Base-by-base conservation (phyloP, 2,888 invertebrate genomes). In the Adelphocoris suturalis region DNA sequence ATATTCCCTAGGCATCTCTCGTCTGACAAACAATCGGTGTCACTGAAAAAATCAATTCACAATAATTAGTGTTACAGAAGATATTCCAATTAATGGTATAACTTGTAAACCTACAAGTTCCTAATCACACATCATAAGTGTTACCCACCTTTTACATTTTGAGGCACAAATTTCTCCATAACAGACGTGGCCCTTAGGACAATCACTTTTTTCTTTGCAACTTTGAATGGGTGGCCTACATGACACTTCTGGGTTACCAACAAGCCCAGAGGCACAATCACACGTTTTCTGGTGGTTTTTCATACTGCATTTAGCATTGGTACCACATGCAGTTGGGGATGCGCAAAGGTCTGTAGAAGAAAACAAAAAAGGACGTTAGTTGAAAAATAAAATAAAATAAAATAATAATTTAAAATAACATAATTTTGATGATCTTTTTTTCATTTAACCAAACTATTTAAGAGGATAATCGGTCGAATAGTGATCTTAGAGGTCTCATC, bases 1-100 rank as follows among this genome's bases (percentile, higher is more conserved):
- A 96, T 95, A 78, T 97, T 97, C 89, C 96, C 95, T 91, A 97
- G 95, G 93, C 98, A 98, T 92, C 97, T 96, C 93, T 98, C 98
- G 92, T 97, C 97, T 19, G 96, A 95, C 91, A 98, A 94, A 93
- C 98, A 98, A 92, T 97, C 96, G 78, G 95, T 95, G 93, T 98
- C 97, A 92, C 97, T 97, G 93, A 91, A 95, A 93, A 82, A 90
- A 91, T 68, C 2, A 91, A 86, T 90, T 28, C 27, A 84, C 37
- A 48, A 86, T 75, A 19, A 76, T 76, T 76, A 16, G 12, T 37
- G 7, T 37, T 4, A 37, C 2, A 37, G 2, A 37, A 37, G n/a
- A n/a, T n/a, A n/a, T n/a, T n/a, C n/a, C n/a, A n/a, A n/a, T n/a
- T n/a, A n/a, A n/a, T n/a, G n/a, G n/a, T n/a, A n/a, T n/a, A n/a